Conservation (phyloP, 2,888 invertebrate species). For the Dusona sp. region DNA sequence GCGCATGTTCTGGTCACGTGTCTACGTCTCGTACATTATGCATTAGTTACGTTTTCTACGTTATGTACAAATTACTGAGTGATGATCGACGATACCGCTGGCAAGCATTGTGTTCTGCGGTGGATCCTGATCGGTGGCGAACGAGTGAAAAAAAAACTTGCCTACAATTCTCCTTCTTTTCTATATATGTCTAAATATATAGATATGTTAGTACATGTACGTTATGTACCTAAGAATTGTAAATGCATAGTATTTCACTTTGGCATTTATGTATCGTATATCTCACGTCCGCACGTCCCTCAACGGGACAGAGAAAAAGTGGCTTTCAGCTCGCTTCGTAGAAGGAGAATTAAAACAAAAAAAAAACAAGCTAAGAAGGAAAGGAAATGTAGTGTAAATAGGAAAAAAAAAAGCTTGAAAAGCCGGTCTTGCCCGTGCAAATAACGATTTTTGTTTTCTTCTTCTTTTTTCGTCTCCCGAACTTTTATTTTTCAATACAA, state of each 20-base stretch:
- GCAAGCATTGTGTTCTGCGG: conserved; percentile 3
- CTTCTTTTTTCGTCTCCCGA: neutral
- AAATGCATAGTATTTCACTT: conserved; percentile 48
- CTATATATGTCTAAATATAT: neutral
- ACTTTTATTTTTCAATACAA: neutral
- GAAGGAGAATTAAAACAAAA: neutral
- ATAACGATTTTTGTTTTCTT: neutral
- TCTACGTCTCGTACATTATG: conserved; percentile 57
- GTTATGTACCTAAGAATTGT: conserved; percentile 4
- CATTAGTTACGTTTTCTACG: conserved; percentile 43
- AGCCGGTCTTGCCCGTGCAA: neutral
- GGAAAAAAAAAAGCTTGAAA: neutral
- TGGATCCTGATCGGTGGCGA: conserved; percentile 8
- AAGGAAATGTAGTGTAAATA: neutral
- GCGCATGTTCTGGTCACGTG: conserved; percentile 57
- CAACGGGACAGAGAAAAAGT: conserved; percentile 48
- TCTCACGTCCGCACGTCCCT: conserved; percentile 53
- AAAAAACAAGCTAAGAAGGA: neutral
- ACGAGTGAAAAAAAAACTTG: conserved; percentile 25
- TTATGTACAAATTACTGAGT: conserved; percentile 59
- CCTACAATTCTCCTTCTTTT: neutral
- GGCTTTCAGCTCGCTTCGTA: conserved; percentile 13
- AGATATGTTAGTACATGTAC: neutral
- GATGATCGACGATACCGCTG: conserved; percentile 56
- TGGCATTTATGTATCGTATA: conserved; percentile 64